Evolutionary conservation across 2,797 vertebrate species (phyloP).

Genomic region (Crypturellus tataupa): DNA sequence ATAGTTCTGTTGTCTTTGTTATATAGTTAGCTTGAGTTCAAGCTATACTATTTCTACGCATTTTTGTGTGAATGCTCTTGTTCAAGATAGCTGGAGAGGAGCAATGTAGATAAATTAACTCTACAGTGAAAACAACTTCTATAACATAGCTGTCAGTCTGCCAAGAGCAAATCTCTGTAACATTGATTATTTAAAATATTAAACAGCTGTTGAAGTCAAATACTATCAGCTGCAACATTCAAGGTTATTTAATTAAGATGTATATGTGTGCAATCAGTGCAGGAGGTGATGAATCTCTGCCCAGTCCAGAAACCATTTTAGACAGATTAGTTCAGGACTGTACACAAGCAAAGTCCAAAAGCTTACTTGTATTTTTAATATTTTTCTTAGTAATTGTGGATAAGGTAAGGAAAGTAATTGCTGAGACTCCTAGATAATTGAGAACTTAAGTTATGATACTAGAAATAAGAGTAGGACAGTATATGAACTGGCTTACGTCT

Average conservation of each 20-base stretch:
- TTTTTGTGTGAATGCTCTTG: neutral
- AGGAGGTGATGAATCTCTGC: neutral
- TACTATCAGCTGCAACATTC: neutral
- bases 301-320: neutral
- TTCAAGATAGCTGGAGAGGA: neutral
- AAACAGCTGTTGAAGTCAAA: neutral
- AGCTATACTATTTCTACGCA: neutral
- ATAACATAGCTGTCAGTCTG: neutral
- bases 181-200: neutral
- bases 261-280: neutral
- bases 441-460: neutral
- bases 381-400: neutral
- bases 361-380: neutral
- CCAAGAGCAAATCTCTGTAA: rapidly evolving
- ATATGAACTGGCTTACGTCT: neutral
- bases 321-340: neutral
- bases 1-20: neutral
- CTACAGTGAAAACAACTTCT: neutral
- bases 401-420: neutral
- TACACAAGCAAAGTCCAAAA: neutral
- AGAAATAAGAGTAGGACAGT: neutral
- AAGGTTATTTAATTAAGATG: neutral
- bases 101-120: neutral
- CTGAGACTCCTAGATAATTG: neutral
- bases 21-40: neutral